A percentile compares a stretch with the other conserved stretches of the same genome.
Conservation (phyloP, 2,888 invertebrate genomes). For the Drosophila rellima region DNA sequence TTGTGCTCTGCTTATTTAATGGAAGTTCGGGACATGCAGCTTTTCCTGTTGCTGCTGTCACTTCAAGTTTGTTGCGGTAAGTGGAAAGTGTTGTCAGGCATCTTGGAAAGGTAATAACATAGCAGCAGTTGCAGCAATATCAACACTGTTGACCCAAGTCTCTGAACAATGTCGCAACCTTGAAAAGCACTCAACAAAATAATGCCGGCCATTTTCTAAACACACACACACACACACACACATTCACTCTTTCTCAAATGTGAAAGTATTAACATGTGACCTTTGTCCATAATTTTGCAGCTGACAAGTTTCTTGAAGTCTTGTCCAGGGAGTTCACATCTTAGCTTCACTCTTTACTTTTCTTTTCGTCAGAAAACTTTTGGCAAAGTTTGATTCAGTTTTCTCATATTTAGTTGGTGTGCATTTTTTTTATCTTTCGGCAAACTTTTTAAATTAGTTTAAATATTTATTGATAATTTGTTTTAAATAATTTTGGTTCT, state of each 20-base stretch:
- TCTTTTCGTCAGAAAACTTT: background rate
- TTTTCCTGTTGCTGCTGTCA: conserved; percentile 30
- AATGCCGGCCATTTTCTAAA: conserved; percentile 31
- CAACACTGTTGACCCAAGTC: conserved; percentile 36
- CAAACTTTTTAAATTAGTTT: background rate
- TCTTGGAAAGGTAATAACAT: conserved; percentile 25
- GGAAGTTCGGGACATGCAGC: conserved; percentile 30
- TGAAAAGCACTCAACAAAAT: conserved; percentile 77
- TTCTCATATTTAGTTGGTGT: background rate
- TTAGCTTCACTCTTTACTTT: background rate
- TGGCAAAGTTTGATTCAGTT: background rate
- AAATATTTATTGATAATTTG: background rate
- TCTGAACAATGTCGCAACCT: conserved; percentile 56
- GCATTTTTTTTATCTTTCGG: background rate
- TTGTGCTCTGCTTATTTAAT: conserved; percentile 44
- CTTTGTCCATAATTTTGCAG: conserved; percentile 52
- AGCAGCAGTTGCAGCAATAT: background rate
- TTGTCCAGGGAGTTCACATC: conserved; percentile 36
- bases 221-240: conserved; percentile 1
- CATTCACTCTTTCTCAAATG: conserved; percentile 4
- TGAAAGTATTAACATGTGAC: conserved; percentile 13
- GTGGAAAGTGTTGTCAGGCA: conserved; percentile 69
- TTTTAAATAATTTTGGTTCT: no score
- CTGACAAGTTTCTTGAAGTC: conserved; percentile 9
- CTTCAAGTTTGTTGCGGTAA: conserved; percentile 47